Base-by-base conservation (phyloP, 2,797 vertebrate species). In the Melanotaenia maccullochi region DNA sequence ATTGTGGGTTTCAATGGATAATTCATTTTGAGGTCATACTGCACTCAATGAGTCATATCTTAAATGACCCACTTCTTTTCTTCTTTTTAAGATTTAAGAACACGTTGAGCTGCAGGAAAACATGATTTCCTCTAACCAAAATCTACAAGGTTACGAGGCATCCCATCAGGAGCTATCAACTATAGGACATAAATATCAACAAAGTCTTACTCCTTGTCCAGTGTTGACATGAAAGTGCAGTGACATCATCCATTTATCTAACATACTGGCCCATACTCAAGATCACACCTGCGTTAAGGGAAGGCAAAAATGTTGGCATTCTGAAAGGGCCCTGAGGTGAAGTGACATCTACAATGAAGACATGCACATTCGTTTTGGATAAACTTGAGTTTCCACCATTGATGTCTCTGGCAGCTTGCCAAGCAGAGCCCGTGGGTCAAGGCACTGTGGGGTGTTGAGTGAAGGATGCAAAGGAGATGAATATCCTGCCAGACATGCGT, bases 271-370 rank as follows among this genome's bases (percentile, higher is more conserved):
- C 59, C 33, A 49, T 76, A 75, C 42, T 68, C 75, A 77, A 77
- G 79, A 71, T 79, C 87, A 84, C 86, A 91, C 89, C 85, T 88
- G 87, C 60, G 59, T 74, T 63, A 59, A 68, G 56, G 65, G 33
- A 71, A 68, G 51, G 30, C 63, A 62, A 60, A 78, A 71, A 71
- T 42, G 60, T 60, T 20, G 56, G 82, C 35, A 62, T 62, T 86
- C 60, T 90, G 75, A 88, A 83, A 83, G 68, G 47, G n/a, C 69
- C 47, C 62, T 47, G 69, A 76, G 86, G 73, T 61, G 70, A 81
- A 69, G 62, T 86, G 85, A 89, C 83, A 85, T 85, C 77, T 65
- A 18, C 61, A 68, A 91, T 89, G 82, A 91, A 92, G 89, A 90
- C 68, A 59, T 86, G 62, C 78, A 80, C 68, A 83, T 91, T 88